Evolutionary conservation across 2,797 vertebrate species (phyloP).

Genomic region (Lophotriccus pileatus): DNA sequence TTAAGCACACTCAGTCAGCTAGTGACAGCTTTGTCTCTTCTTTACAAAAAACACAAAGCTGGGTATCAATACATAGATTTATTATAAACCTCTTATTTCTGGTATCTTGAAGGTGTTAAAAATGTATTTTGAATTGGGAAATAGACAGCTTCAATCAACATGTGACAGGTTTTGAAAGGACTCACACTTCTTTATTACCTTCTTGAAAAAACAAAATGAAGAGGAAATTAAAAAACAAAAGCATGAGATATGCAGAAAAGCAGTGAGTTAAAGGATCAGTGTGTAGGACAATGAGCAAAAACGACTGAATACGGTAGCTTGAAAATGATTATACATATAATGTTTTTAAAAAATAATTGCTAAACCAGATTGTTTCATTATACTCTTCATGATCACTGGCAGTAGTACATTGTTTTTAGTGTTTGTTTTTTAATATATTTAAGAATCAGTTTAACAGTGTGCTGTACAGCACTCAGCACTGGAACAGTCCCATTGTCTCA

Average conservation of each 20-base stretch:
- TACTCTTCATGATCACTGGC: neutral
- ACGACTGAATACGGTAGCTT: neutral
- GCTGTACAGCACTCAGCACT: neutral
- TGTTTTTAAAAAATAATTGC: neutral
- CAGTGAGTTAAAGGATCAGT: neutral
- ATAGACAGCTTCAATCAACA: constrained; percentile 16
- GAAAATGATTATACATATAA: neutral
- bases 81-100: neutral
- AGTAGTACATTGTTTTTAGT: neutral
- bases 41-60: neutral
- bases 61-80: constrained; percentile 25
- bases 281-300: neutral
- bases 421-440: neutral
- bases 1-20: neutral
- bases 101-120: neutral
- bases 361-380: neutral
- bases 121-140: constrained; percentile 36
- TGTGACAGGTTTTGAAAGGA: constrained; percentile 12
- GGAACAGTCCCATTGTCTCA: neutral
- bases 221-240: neutral
- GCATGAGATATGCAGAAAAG: neutral
- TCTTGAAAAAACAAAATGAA: neutral
- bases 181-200: neutral
- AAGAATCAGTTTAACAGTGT: neutral
- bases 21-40: neutral